These are phyloP conservation scores for Trissoscelio sp. DNA, from an alignment of 2,888 invertebrate species.

Conservation along the genomic window DNA sequence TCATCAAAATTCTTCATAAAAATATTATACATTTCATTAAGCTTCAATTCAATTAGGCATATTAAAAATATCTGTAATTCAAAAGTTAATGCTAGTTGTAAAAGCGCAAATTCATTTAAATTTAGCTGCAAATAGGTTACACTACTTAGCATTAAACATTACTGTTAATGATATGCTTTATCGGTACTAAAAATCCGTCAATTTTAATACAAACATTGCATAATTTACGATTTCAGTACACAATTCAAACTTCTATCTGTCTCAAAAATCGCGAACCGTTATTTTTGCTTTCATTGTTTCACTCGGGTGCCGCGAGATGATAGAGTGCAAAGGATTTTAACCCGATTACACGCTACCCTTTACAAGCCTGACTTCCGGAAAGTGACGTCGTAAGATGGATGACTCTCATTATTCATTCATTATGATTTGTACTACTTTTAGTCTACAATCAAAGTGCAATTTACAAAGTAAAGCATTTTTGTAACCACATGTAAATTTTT, in stretches of 20 bases:
- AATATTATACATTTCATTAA: neutral
- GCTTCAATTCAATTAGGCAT: neutral
- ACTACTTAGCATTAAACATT: neutral
- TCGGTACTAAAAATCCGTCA: neutral
- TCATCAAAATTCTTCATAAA: neutral
- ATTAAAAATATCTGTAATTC: constrained; percentile 5
- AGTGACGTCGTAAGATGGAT: constrained; percentile 60
- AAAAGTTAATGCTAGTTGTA: neutral
- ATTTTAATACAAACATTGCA: constrained; percentile 3
- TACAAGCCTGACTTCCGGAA: constrained; percentile 50
- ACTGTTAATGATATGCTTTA: constrained; percentile 17
- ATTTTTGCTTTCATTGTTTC: constrained; percentile 52
- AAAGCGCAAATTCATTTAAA: constrained; percentile 26
- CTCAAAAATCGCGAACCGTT: constrained; percentile 40
- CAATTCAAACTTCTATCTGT: neutral
- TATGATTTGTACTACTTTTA: constrained; percentile 56
- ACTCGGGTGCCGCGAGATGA: constrained; percentile 3
- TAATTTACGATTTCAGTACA: constrained; percentile 14
- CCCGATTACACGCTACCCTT: constrained; percentile 60
- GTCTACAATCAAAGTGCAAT: constrained; percentile 60
- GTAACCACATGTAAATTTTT: neutral
- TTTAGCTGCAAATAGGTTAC: constrained; percentile 29
- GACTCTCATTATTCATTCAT: constrained; percentile 67
- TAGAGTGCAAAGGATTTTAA: constrained; percentile 49
- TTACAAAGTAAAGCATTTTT: constrained; percentile 54